Evolutionary conservation across 2,113 vertebrate species (phyloP), one percentile per base, ranked within the genome.

Genomic region (Sigmodon hispidus): DNA sequence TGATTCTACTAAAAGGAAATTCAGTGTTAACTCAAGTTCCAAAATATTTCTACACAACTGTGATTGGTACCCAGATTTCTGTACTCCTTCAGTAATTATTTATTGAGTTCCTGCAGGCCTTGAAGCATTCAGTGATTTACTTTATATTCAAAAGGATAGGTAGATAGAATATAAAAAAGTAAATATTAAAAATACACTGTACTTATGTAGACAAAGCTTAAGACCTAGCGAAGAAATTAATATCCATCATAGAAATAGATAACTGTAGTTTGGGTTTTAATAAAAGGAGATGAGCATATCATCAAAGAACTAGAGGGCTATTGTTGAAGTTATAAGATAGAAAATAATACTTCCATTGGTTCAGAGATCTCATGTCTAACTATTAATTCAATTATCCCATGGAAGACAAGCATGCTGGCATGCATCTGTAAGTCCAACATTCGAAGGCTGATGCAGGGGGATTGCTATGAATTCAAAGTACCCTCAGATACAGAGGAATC

Each of bases 1-100:
- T 85, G 40, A 90, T 85, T 92, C 19, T 48, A 73, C 69, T 87
- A 45, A 84, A 91, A 95, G 2, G 94, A 88, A 87, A 75, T 12
- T 88, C 52, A 21, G 77, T 40, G 9, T 84, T 70, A 95, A 84
- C 36, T 63, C 79, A 63, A 75, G 43, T 91, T 94, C 22, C 40
- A 67, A 88, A 93, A n/a, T 87, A 94, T 70, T 91, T 93, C 24
- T 72, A 65, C 9, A 36, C 67, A 69, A 75, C 40, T 80, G 11
- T 73, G 57, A 72, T 34, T 85, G 48, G 77, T 87, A 15, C 48
- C 83, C 67, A 91, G 4, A 91, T 36, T 92, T 63, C 83, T 94
- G 11, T 26, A 50, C 69, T 95, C 77, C 65, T 69, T 48, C 17
- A 69, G 73, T 83, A 79, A 93, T 88, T 48, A 76, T 31, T 90